Evolutionary conservation across 2,888 invertebrate genomes (phyloP).

Genomic region (Drosophila monieri): DNA sequence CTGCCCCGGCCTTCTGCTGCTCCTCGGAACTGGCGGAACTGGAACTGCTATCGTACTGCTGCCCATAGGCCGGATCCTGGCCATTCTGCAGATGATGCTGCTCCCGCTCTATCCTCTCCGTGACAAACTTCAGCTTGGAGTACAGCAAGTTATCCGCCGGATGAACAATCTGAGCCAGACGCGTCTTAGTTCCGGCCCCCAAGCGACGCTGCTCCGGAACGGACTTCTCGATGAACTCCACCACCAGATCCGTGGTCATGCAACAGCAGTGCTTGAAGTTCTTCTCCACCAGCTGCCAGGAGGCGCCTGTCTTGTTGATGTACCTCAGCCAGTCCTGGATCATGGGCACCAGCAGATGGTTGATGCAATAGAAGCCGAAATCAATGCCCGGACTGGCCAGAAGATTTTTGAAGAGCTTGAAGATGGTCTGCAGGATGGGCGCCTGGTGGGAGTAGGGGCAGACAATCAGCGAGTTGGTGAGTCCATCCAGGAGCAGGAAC

Average conservation of each 20-base stretch:
- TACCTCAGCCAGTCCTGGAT: conserved; percentile 96
- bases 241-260: conserved; percentile 94
- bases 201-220: conserved; percentile 81
- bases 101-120: conserved; percentile 65
- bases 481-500: conserved; percentile 94
- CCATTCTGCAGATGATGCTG: conserved; percentile 26
- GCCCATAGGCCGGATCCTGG: conserved; percentile 13
- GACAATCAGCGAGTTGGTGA: conserved; percentile 91
- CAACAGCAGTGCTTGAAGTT: conserved; percentile 98
- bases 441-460: conserved; percentile 95
- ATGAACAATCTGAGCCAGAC: conserved; percentile 81
- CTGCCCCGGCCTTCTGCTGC: conserved; percentile 22
- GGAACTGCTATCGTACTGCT: conserved; percentile 62
- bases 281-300: conserved; percentile 91
- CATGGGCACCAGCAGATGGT: conserved; percentile 95
- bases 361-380: conserved; percentile 96
- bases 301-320: conserved; percentile 88
- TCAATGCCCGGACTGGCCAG: conserved; percentile 92
- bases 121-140: conserved; percentile 82
- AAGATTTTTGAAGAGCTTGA: conserved; percentile 91
- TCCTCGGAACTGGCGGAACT: conserved; percentile 44
- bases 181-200: conserved; percentile 67
- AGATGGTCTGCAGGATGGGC: conserved; percentile 93
- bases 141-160: conserved; percentile 82
- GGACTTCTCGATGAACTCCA: conserved; percentile 91